Conservation (phyloP, 1,140 invertebrate genomes). For the Aphaenogaster floridana region DNA sequence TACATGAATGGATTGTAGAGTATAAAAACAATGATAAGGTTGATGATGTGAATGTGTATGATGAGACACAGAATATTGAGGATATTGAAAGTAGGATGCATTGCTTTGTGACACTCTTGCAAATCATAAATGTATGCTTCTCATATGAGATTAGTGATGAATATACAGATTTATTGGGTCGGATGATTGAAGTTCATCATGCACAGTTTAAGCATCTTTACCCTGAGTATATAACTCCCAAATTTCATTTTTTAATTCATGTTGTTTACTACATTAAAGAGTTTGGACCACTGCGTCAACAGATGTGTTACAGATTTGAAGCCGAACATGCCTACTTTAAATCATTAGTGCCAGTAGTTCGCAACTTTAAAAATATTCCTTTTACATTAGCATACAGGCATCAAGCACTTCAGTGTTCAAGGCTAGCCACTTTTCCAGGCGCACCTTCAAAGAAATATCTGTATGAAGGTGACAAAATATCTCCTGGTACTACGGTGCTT, state of each 20-base stretch:
- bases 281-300: neutral
- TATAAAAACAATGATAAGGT: neutral
- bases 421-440: neutral
- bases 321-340: neutral
- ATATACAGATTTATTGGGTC: neutral
- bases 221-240: neutral
- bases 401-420: neutral
- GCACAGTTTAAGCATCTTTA: neutral
- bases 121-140: neutral
- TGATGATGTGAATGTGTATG: neutral
- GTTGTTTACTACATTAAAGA: neutral
- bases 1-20: neutral
- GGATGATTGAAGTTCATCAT: neutral
- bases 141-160: neutral
- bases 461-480: neutral
- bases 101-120: neutral
- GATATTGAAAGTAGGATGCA: neutral
- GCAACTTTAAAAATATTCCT: neutral
- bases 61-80: neutral
- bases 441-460: neutral
- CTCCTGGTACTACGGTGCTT: neutral
- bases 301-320: neutral
- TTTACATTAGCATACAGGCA: neutral
- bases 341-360: neutral
- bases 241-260: neutral